Conservation (phyloP, 2,888 invertebrate species). For the Deilephila elpenor region DNA sequence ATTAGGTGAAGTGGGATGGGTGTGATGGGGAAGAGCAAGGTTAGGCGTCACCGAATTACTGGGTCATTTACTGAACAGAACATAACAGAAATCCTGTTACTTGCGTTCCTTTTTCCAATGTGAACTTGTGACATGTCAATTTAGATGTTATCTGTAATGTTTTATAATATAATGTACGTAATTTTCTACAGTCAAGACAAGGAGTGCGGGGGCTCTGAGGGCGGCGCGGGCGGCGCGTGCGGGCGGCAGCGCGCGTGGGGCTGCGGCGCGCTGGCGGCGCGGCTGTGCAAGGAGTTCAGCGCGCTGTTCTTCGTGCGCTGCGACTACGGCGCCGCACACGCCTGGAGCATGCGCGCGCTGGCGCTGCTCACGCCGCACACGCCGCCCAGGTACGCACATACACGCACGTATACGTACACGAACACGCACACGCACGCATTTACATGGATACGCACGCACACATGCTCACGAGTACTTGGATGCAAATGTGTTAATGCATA, state of each 20-base stretch:
- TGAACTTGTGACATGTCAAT: no score
- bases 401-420: background rate
- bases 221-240: conserved; percentile 37
- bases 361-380: conserved; percentile 86
- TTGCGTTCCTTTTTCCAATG: no score
- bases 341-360: conserved; percentile 92
- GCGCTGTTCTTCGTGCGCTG: conserved; percentile 92
- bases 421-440: background rate
- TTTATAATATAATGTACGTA: no score
- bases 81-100: no score
- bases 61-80: no score
- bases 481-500: no score
- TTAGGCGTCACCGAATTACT: no score
- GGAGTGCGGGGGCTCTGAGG: no score
- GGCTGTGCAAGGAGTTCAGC: conserved; percentile 93
- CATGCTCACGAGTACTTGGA: background rate
- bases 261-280: conserved; percentile 83
- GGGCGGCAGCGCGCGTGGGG: conserved; percentile 58
- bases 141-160: no score
- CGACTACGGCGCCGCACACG: conserved; percentile 92
- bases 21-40: no score
- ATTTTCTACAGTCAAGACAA: no score
- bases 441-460: conserved; percentile 39
- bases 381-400: conserved; percentile 82
- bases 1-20: no score